These are phyloP conservation scores for Betta splendens DNA, from an alignment of 2,797 vertebrate genomes.

Conservation along the genomic window DNA sequence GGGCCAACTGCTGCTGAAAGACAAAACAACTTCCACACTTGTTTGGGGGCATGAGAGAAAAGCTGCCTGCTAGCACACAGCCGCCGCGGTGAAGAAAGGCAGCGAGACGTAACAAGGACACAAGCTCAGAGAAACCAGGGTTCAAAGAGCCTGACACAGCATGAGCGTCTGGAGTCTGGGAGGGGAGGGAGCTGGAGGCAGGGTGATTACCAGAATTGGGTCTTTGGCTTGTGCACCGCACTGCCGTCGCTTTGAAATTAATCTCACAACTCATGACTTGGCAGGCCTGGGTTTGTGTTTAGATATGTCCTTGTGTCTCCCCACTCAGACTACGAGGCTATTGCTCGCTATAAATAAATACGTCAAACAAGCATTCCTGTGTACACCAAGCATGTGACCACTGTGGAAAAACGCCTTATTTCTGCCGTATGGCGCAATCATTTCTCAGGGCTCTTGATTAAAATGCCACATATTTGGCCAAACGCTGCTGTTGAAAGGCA, in stretches of 20 bases:
- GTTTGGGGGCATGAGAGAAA: conserved; percentile 45
- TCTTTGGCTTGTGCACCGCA: conserved; percentile 81
- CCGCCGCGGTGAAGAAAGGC: conserved; percentile 40
- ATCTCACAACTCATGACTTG: conserved; percentile 86
- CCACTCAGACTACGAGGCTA: conserved; percentile 67
- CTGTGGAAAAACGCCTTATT: conserved; percentile 64
- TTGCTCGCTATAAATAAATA: conserved; percentile 77
- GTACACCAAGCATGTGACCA: conserved; percentile 50
- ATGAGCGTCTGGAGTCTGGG: conserved; percentile 74
- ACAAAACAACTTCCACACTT: conserved; percentile 45
- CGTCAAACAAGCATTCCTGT: conserved; percentile 68
- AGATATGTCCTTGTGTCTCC: conserved; percentile 79
- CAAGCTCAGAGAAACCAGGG: conserved; percentile 68
- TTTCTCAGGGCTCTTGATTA: conserved; percentile 56
- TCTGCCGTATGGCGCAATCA: conserved; percentile 46
- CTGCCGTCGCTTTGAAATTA: conserved; percentile 83
- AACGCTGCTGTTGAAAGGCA: conserved; percentile 33
- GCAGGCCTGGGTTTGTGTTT: conserved; percentile 79
- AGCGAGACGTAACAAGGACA: conserved; percentile 47
- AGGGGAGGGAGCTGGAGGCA: conserved; percentile 47
- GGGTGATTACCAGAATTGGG: conserved; percentile 83
- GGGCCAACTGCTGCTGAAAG: conserved; percentile 65
- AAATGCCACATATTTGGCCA: conserved; percentile 63
- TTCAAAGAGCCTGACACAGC: conserved; percentile 82
- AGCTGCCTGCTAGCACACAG: conserved; percentile 40